Conservation (phyloP, 53 echinoderm and acorn worm genomes). For the Astropecten irregularis region DNA sequence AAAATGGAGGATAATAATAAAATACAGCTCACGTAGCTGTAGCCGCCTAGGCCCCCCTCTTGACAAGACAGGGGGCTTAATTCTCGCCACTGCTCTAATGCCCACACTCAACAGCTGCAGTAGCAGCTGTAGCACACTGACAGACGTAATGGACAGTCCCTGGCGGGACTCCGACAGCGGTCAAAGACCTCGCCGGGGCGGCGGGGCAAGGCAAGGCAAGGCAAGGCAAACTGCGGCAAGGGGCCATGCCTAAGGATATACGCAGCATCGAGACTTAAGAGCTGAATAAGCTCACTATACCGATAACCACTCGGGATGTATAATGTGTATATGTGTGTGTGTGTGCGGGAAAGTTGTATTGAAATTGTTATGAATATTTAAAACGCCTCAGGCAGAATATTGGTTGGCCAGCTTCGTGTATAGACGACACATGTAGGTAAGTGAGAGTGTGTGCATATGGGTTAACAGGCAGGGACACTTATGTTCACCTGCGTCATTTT, state of each 20-base stretch:
- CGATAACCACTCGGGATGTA: slow-evolving; percentile 31
- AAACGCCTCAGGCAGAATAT: neutral
- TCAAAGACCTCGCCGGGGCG: slow-evolving; percentile 38
- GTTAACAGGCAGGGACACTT: too few relatives aligned
- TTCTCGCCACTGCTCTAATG: slow-evolving; percentile 51
- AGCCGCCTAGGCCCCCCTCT: too few relatives aligned
- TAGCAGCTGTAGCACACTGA: slow-evolving; percentile 41
- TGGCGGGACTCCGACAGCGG: neutral
- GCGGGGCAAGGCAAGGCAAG: too few relatives aligned
- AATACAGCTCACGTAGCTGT: too few relatives aligned
- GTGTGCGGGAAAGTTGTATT: slow-evolving; percentile 34
- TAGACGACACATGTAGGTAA: too few relatives aligned
- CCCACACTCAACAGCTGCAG: slow-evolving; percentile 50
- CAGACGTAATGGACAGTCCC: slow-evolving; percentile 47
- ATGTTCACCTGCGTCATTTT: too few relatives aligned
- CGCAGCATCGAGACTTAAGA: too few relatives aligned
- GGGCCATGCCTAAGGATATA: slow-evolving; percentile 2
- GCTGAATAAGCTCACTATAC: slow-evolving; percentile 3
- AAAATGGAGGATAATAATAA: too few relatives aligned
- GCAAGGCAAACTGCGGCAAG: neutral
- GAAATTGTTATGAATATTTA: slow-evolving; percentile 40
- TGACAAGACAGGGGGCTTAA: slow-evolving; percentile 57
- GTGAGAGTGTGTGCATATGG: too few relatives aligned
- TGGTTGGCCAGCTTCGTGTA: too few relatives aligned
- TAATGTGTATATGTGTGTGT: neutral